Conservation (phyloP, 2,113 vertebrate species). For the Engystomops pustulosus region DNA sequence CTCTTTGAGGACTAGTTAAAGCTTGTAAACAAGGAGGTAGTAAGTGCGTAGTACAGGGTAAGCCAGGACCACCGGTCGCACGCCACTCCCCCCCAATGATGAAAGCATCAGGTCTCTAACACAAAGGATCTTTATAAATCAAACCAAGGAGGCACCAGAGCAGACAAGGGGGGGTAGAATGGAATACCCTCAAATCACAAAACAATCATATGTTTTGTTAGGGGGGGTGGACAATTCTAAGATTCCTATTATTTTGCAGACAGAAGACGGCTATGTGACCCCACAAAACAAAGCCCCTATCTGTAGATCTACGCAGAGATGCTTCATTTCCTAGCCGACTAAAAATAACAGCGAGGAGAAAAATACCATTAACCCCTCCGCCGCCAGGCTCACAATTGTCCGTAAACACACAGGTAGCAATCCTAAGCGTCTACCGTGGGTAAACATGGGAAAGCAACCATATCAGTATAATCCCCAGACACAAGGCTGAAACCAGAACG, state of each 20-base stretch:
- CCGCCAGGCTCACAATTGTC: background rate
- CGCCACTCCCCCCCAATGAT: slow-evolving; percentile 48
- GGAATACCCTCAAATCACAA: background rate
- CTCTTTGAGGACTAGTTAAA: background rate
- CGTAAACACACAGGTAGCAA: background rate
- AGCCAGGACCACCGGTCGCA: slow-evolving; percentile 43
- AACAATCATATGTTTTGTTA: too few relatives aligned
- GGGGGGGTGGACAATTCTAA: too few relatives aligned
- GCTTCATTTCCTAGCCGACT: slow-evolving; percentile 33
- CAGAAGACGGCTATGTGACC: background rate
- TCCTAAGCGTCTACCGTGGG: background rate
- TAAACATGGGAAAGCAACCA: slow-evolving; percentile 19
- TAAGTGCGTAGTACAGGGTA: slow-evolving; percentile 5
- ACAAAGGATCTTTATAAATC: slow-evolving; percentile 55
- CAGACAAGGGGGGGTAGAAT: background rate
- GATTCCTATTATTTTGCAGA: background rate
- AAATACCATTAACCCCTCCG: background rate
- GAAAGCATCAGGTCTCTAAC: slow-evolving; percentile 42
- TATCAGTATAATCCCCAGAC: slow-evolving; percentile 21
- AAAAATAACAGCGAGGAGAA: slow-evolving; percentile 9
- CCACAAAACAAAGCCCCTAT: slow-evolving; percentile 43
- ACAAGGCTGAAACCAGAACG: slow-evolving; percentile 26
- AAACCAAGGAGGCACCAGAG: slow-evolving; percentile 19
- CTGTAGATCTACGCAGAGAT: slow-evolving; percentile 20
- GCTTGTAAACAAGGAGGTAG: slow-evolving; percentile 51